phyloP scores from a whole-genome alignment of 1,140 invertebrate species.

The Rhopalosiphum maidis region DNA sequence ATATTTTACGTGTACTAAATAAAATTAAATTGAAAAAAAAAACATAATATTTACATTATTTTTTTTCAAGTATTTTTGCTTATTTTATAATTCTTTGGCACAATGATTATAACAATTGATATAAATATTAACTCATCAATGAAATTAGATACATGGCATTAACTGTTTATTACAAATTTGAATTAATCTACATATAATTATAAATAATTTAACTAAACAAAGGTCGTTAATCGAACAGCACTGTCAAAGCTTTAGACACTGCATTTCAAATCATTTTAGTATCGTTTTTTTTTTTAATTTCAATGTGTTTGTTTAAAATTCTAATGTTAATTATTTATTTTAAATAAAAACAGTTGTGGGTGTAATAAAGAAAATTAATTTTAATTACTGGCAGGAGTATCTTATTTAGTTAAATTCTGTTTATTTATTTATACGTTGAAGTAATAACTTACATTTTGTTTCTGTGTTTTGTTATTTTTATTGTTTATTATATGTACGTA shows the following conservation, averaged over 20 bases:
- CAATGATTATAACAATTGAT: neutral
- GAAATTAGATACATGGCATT: neutral
- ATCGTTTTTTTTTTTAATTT: neutral
- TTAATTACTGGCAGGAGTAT: neutral
- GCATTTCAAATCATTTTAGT: constrained; percentile 29
- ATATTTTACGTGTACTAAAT: neutral
- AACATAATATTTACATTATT: neutral
- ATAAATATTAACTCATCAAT: constrained; percentile 10
- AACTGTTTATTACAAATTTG: neutral
- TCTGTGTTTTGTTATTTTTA: neutral
- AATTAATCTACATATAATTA: constrained; percentile 46
- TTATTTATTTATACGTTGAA: neutral
- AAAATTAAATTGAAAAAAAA: neutral
- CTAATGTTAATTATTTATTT: neutral
- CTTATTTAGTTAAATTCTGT: neutral
- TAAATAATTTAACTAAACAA: neutral
- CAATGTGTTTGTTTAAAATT: neutral
- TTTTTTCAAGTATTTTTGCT: neutral
- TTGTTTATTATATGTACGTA: neutral
- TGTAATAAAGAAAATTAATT: constrained; percentile 17
- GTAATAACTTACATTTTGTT: neutral
- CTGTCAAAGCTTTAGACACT: neutral
- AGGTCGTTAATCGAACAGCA: constrained; percentile 40
- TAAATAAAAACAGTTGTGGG: neutral
- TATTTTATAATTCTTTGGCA: neutral